Percentiles rank a stretch among this genome's conserved stretches.
Evolutionary conservation across 2,888 invertebrate genomes (phyloP).

Genomic region (Drosophila paranaensis): DNA sequence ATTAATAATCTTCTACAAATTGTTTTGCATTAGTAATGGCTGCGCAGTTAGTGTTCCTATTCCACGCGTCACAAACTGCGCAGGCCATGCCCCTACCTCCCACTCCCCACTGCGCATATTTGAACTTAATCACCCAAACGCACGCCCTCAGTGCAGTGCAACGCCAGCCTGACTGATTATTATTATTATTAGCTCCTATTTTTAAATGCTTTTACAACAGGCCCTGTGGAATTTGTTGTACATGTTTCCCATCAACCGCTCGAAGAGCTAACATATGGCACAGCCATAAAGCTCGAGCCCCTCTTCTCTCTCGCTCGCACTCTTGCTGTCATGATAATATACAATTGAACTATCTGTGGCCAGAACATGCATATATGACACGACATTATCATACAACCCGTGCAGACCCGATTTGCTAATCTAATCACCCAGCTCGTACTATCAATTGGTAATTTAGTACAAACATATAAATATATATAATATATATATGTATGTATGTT

Average conservation of each 20-base stretch:
- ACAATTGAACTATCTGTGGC: conserved; percentile 46
- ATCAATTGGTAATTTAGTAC: conserved; percentile 58
- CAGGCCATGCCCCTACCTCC: conserved; percentile 10
- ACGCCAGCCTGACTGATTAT: conserved; percentile 24
- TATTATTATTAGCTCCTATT: conserved; percentile 59
- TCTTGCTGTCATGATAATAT: conserved; percentile 60
- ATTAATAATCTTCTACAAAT: conserved; percentile 68
- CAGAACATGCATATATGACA: conserved; percentile 23
- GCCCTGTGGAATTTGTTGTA: conserved; percentile 59
- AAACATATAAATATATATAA: conserved; percentile 4
- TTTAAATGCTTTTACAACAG: conserved; percentile 69
- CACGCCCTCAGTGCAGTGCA: conserved; percentile 55
- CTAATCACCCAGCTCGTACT: conserved; percentile 55
- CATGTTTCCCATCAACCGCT: conserved; percentile 33
- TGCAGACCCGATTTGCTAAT: conserved; percentile 57
- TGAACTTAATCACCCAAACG: conserved; percentile 57
- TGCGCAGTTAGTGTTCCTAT: conserved; percentile 61
- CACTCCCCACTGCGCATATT: conserved; percentile 15
- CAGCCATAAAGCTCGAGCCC: conserved; percentile 21
- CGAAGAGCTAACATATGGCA: conserved; percentile 59
- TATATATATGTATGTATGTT: neutral
- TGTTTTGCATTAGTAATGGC: conserved; percentile 71
- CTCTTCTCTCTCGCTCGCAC: conserved; percentile 19
- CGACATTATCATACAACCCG: conserved; percentile 7
- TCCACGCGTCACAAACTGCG: conserved; percentile 26